A percentile compares a stretch with the other conserved stretches of the same genome.
These are phyloP conservation scores for Thereva unica DNA, from an alignment of 2,888 invertebrate genomes.

Conservation along the genomic window DNA sequence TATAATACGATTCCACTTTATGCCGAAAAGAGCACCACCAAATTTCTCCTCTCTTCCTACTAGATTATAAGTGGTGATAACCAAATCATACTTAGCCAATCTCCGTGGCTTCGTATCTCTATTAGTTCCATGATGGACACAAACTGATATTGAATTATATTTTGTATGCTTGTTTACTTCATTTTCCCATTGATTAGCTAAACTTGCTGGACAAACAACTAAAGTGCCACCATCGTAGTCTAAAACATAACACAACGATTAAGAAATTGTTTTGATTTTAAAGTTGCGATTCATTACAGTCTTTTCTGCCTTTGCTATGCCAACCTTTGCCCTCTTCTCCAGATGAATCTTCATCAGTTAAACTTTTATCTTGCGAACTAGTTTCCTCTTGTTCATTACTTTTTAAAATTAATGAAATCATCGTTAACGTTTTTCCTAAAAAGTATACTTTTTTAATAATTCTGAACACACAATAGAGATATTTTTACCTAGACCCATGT, in stretches of 20 bases:
- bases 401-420: constrained; percentile 74
- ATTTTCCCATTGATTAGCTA: constrained; percentile 86
- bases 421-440: constrained; percentile 72
- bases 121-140: constrained; percentile 80
- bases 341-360: constrained; percentile 42
- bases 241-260: constrained; percentile 43
- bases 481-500: constrained; percentile 55
- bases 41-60: constrained; percentile 66
- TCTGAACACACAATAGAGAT: not conserved
- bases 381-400: constrained; percentile 58
- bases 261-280: not conserved
- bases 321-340: constrained; percentile 47
- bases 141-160: constrained; percentile 65
- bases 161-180: constrained; percentile 72
- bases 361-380: constrained; percentile 50
- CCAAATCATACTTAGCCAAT: constrained; percentile 75
- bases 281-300: constrained; percentile 45
- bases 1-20: constrained; percentile 84
- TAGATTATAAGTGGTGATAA: constrained; percentile 87
- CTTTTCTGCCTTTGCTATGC: constrained; percentile 51
- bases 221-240: constrained; percentile 72
- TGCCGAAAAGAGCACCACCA: constrained; percentile 65
- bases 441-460: constrained; percentile 1
- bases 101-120: constrained; percentile 67
- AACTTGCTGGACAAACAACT: constrained; percentile 90